Evolutionary conservation across 2,113 vertebrate species (phyloP).

Genomic region (Hiodon alosoides): DNA sequence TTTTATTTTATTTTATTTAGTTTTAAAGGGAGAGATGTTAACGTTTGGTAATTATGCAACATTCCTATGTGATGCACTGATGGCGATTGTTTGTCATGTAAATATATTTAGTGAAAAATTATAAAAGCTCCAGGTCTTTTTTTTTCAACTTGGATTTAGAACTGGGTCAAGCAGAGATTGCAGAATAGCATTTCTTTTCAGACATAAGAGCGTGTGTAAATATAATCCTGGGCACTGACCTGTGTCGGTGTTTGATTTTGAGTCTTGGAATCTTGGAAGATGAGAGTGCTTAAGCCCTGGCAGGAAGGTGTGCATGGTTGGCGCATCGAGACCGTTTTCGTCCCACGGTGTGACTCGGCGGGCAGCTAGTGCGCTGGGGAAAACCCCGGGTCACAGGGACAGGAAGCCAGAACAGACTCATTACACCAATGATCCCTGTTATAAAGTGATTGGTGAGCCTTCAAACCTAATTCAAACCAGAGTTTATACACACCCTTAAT

Average conservation of each 20-base stretch:
- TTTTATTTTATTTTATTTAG: constrained; percentile 72
- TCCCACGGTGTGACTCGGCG: no score
- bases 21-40: constrained; percentile 73
- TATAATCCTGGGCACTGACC: no score
- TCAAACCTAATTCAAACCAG: neutral
- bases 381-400: neutral
- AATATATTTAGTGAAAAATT: constrained; percentile 91
- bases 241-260: no score
- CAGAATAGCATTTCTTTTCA: constrained; percentile 12
- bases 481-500: neutral
- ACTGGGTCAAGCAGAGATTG: neutral
- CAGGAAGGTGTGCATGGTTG: no score
- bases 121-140: constrained; percentile 72
- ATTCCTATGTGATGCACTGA: constrained; percentile 94
- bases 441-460: neutral
- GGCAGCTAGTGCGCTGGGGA: no score
- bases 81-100: constrained; percentile 87
- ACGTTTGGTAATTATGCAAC: constrained; percentile 93
- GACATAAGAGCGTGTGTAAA: no score
- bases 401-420: neutral
- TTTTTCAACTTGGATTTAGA: constrained; percentile 39
- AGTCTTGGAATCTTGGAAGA: no score
- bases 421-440: constrained; percentile 5
- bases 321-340: no score
- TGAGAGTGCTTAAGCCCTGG: no score